A percentile compares a stretch with the other conserved stretches of the same genome.
Evolutionary conservation across 2,888 invertebrate species (phyloP).

Genomic region (Axea sp.): DNA sequence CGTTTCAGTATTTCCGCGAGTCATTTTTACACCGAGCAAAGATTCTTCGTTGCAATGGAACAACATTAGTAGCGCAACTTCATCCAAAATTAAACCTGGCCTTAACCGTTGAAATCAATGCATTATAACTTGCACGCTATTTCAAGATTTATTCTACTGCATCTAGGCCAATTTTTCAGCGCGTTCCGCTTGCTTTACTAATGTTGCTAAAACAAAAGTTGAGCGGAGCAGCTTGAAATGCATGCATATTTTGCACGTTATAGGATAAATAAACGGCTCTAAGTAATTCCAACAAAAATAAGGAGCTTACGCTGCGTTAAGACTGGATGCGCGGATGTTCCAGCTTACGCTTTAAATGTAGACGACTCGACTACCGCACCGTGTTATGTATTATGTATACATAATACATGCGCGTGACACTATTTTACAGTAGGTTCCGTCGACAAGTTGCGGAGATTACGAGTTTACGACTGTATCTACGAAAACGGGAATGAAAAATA

Average conservation of each 20-base stretch:
- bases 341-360: slow-evolving; percentile 53
- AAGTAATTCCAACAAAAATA: slow-evolving; percentile 58
- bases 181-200: slow-evolving; percentile 7
- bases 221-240: slow-evolving; percentile 7
- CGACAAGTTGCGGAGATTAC: slow-evolving; percentile 43
- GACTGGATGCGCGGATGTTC: slow-evolving; percentile 45
- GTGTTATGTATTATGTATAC: slow-evolving; percentile 49
- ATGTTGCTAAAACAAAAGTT: slow-evolving; percentile 35
- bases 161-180: slow-evolving; percentile 5
- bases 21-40: too few species aligned
- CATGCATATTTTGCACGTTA: slow-evolving; percentile 44
- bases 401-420: slow-evolving; percentile 54
- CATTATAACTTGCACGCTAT: background rate
- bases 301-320: slow-evolving; percentile 52
- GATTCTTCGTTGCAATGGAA: too few species aligned
- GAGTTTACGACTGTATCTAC: slow-evolving; percentile 43
- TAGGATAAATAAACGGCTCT: slow-evolving; percentile 55
- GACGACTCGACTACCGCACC: slow-evolving; percentile 20
- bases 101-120: too few species aligned
- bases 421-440: slow-evolving; percentile 47
- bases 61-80: too few species aligned
- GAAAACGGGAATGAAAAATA: slow-evolving; percentile 24
- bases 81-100: too few species aligned
- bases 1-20: too few species aligned
- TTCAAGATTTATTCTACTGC: background rate